phyloP scores from a whole-genome alignment of 2,113 vertebrate species.

The Coreoperca whiteheadi region DNA sequence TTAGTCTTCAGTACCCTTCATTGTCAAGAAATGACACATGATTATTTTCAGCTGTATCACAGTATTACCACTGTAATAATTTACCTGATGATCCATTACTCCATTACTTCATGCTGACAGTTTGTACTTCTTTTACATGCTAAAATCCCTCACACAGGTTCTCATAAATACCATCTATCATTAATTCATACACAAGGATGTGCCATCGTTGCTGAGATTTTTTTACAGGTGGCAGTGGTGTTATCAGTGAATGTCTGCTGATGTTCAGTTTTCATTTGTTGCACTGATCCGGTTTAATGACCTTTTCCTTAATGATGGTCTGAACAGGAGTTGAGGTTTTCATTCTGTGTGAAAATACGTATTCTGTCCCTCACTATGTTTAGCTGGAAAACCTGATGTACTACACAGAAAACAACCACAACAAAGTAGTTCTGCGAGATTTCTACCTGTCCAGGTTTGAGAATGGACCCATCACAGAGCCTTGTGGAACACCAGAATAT shows the following conservation, averaged over 20 bases:
- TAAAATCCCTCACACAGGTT: neutral
- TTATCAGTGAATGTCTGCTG: neutral
- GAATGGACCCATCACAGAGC: constrained; percentile 88
- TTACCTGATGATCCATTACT: neutral
- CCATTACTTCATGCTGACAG: neutral
- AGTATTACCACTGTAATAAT: neutral
- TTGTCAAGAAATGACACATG: neutral
- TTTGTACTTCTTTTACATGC: neutral
- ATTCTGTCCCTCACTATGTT: constrained; percentile 13
- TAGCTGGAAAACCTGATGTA: constrained; percentile 92
- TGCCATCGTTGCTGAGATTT: neutral
- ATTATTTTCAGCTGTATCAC: neutral
- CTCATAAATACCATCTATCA: rapidly evolving
- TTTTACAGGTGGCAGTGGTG: neutral
- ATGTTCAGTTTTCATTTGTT: neutral
- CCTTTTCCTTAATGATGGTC: neutral
- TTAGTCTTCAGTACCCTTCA: neutral
- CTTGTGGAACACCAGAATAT: constrained; percentile 90
- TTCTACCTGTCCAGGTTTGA: constrained; percentile 90
- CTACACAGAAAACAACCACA: constrained; percentile 89
- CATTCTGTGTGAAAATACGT: neutral
- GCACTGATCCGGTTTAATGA: neutral
- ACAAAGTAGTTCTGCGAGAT: constrained; percentile 89
- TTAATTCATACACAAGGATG: neutral
- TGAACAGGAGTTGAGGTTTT: neutral